Percentiles rank a stretch among this genome's conserved stretches.
Conservation (phyloP, 2,888 invertebrate species). For the Augochlorella aurata region DNA sequence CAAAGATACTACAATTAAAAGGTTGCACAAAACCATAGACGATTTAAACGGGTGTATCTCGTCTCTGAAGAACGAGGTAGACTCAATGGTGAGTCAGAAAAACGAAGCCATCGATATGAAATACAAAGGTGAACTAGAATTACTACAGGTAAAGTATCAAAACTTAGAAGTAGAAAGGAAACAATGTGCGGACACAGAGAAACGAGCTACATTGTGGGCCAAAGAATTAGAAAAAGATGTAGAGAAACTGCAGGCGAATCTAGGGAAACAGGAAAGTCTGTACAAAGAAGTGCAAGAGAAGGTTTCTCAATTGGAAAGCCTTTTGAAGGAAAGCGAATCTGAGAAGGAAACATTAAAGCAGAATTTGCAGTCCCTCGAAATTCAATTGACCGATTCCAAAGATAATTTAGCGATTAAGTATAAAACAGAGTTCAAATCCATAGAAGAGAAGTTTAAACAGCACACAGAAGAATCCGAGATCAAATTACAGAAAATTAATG, state of each 20-base stretch:
- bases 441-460: constrained; percentile 34
- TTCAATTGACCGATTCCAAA: constrained; percentile 62
- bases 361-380: constrained; percentile 69
- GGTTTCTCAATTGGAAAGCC: constrained; percentile 65
- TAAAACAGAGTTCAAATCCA: constrained; percentile 31
- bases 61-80: constrained; percentile 55
- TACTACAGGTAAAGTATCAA: constrained; percentile 25
- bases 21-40: constrained; percentile 28
- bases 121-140: constrained; percentile 36
- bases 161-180: constrained; percentile 66
- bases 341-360: constrained; percentile 71
- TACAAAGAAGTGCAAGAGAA: constrained; percentile 54
- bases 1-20: constrained; percentile 40
- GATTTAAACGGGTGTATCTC: constrained; percentile 46
- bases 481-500: constrained; percentile 46
- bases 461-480: constrained; percentile 50
- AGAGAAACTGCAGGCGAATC: constrained; percentile 71
- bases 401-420: constrained; percentile 16
- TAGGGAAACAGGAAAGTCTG: constrained; percentile 63
- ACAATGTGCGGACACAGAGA: constrained; percentile 69
- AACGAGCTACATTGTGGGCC: constrained; percentile 67
- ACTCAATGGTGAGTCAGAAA: constrained; percentile 44
- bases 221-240: constrained; percentile 74
- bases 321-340: constrained; percentile 66
- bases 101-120: constrained; percentile 33